Conservation (phyloP, 2,113 vertebrate genomes). For the Lepus americanus region DNA sequence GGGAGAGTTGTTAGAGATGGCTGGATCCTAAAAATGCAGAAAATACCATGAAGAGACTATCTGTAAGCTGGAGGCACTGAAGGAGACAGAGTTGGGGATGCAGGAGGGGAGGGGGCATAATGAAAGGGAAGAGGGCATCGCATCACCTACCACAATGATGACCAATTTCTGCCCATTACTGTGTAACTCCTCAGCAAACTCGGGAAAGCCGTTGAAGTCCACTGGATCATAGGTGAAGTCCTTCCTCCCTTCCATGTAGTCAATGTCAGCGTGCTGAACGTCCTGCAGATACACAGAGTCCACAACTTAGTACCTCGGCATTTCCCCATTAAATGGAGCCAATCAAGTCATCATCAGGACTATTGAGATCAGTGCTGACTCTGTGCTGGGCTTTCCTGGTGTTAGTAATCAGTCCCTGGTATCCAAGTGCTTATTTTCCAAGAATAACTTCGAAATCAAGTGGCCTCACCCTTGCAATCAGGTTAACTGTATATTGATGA, state of each 20-base stretch:
- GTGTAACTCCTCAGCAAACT: conserved; percentile 92
- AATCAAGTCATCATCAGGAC: background rate
- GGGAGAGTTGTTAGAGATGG: conserved; percentile 88
- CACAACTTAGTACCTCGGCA: background rate
- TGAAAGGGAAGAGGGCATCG: background rate
- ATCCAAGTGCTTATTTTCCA: background rate
- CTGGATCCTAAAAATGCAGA: conserved; percentile 91
- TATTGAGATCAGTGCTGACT: background rate
- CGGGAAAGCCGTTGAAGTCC: conserved; percentile 90
- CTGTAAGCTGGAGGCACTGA: background rate
- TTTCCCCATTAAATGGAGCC: background rate
- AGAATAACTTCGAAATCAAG: background rate
- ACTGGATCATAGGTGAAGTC: conserved; percentile 95
- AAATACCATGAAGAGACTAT: background rate
- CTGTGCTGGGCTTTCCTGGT: background rate
- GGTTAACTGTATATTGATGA: background rate
- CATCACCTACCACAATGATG: conserved; percentile 91
- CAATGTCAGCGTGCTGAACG: conserved; percentile 95
- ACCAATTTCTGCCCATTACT: conserved; percentile 91
- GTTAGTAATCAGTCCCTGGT: background rate
- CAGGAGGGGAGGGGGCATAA: background rate
- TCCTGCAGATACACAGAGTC: conserved; percentile 88
- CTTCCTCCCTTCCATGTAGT: conserved; percentile 96
- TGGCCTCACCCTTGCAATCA: background rate
- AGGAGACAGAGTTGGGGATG: background rate